Conservation (phyloP, 1,140 invertebrate genomes). For the Mamestra configurata region DNA sequence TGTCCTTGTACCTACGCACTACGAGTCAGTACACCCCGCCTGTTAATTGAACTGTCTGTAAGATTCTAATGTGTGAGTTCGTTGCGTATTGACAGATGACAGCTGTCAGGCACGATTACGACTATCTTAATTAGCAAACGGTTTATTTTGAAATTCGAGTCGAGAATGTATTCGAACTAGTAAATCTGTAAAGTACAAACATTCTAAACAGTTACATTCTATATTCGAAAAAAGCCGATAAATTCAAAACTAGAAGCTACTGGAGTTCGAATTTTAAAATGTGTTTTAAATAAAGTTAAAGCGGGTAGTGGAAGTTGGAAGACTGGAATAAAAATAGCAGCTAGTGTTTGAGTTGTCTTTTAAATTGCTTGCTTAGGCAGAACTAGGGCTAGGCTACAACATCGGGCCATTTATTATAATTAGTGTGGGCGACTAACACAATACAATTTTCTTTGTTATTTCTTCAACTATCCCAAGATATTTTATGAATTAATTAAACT, state of each 20-base stretch:
- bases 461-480: neutral
- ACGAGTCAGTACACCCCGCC: slow-evolving; percentile 45
- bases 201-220: slow-evolving; percentile 1
- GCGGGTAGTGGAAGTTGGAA: slow-evolving; percentile 41
- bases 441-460: slow-evolving; percentile 30
- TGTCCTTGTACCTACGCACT: slow-evolving; percentile 59
- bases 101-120: neutral
- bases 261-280: slow-evolving; percentile 44
- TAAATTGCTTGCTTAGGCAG: slow-evolving; percentile 42
- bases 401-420: slow-evolving; percentile 35
- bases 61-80: slow-evolving; percentile 19
- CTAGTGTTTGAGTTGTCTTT: slow-evolving; percentile 46
- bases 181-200: neutral
- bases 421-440: slow-evolving; percentile 10
- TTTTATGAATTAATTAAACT: slow-evolving; percentile 17
- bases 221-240: slow-evolving; percentile 36
- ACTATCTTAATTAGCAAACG: slow-evolving; percentile 16
- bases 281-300: slow-evolving; percentile 46
- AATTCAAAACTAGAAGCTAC: slow-evolving; percentile 44
- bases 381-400: slow-evolving; percentile 32
- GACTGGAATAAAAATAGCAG: slow-evolving; percentile 44
- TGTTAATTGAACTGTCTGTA: slow-evolving; percentile 44
- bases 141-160: slow-evolving; percentile 18
- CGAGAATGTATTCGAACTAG: neutral
- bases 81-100: slow-evolving; percentile 3